Evolutionary conservation across 1,140 invertebrate genomes (phyloP), one percentile per base, ranked within the genome.

Genomic region (Harlomillsia oculata): DNA sequence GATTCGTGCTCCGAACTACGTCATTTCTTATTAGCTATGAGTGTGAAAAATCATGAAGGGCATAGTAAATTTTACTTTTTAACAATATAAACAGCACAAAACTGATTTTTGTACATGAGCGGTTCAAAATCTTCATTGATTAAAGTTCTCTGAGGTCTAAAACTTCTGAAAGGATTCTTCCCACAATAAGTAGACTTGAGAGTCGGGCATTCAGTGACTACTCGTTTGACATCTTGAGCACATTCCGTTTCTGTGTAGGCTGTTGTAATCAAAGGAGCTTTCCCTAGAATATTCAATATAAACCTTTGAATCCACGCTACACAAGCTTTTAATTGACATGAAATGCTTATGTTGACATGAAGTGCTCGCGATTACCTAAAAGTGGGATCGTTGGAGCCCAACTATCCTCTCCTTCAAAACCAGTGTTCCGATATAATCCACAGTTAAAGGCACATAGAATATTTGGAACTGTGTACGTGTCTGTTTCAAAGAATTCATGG

Each of bases 71-170:
- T n/a, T n/a, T n/a, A n/a, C n/a, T n/a, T n/a, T n/a, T n/a, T n/a
- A n/a, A n/a, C n/a, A 40, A 49, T 59, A 14, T 62, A 59, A 50
- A 66, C 51, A 14, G 51, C 48, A 29, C 77, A 71, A 69, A 75
- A 82, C 70, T 80, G 78, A 71, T 85, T 85, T 64, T 84, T 85
- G 63, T 81, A 85, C 56, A 84, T 78, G 18, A 85, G 70, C 0
- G 82, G 82, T 16, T 72, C 75, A 21, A 77, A 75, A 43, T 85
- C 76, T 59, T 85, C 83, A 13, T 80, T 81, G 14, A 85, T 78
- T 60, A 85, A 83, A 67, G 84, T 85, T 30, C 82, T 76, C 61
- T 83, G 82, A 0, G 83, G 82, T 64, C 80, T 77, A 0, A 80
- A 70, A 45, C 81, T 82, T 0, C 80, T 71, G 59, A 80, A 85